These are phyloP conservation scores for Polia nebulosa DNA, from an alignment of 2,888 invertebrate species.

Conservation along the genomic window DNA sequence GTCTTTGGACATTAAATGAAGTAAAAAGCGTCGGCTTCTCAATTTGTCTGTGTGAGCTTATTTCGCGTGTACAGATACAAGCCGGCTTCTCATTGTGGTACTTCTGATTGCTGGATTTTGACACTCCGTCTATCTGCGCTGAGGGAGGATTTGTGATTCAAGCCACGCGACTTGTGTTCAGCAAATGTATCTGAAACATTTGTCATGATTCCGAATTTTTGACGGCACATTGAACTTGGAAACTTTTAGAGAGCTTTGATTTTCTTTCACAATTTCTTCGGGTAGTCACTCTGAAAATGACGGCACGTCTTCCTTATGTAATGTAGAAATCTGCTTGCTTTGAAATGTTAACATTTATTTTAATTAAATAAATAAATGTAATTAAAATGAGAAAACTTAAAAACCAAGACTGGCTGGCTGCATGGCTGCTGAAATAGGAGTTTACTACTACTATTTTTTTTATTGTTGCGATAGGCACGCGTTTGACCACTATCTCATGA, in stretches of 20 bases:
- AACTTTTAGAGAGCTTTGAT: not conserved
- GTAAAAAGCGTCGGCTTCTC: too few relatives aligned
- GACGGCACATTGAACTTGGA: slow-evolving; percentile 12
- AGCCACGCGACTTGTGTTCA: slow-evolving; percentile 15
- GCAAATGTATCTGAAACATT: slow-evolving; percentile 23
- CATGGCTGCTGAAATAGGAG: not conserved
- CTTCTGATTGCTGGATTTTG: too few relatives aligned
- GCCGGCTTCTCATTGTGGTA: too few relatives aligned
- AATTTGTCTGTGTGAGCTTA: too few relatives aligned
- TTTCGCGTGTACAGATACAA: too few relatives aligned
- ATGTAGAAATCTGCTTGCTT: not conserved
- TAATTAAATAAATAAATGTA: not conserved
- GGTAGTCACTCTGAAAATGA: not conserved
- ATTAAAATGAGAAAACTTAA: not conserved
- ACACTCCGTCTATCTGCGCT: too few relatives aligned
- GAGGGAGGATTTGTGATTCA: slow-evolving; percentile 1
- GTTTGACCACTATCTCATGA: too few relatives aligned
- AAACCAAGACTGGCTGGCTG: not conserved
- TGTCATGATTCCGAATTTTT: slow-evolving; percentile 6
- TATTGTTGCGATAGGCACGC: too few relatives aligned
- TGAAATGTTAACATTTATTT: not conserved
- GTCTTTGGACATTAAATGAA: too few relatives aligned
- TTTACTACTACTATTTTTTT: not conserved
- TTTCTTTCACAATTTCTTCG: not conserved
- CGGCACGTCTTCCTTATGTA: not conserved